A percentile compares a stretch with the other conserved stretches of the same genome.
Evolutionary conservation across 2,113 vertebrate genomes (phyloP).

Genomic region (Siniperca chuatsi): DNA sequence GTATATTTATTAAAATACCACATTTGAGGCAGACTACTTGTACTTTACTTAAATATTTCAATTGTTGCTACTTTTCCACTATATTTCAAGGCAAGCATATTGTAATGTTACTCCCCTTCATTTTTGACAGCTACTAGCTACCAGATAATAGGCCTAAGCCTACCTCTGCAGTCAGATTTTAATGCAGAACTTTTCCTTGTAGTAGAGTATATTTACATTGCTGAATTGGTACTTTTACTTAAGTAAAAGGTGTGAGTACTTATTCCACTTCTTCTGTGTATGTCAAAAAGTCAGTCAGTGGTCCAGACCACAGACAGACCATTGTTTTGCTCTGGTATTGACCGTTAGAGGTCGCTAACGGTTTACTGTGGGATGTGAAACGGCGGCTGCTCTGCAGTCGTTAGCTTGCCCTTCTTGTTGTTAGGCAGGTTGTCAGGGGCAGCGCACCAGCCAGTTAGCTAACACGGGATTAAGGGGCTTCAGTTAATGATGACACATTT

Average conservation of each 20-base stretch:
- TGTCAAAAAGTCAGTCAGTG: neutral
- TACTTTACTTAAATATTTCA: neutral
- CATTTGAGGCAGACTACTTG: neutral
- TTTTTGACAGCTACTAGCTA: neutral
- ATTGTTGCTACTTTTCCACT: neutral
- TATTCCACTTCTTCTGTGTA: neutral
- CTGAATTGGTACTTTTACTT: neutral
- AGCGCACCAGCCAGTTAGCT: constrained; percentile 36
- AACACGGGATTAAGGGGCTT: constrained; percentile 42
- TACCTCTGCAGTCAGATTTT: neutral
- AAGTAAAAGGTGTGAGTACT: neutral
- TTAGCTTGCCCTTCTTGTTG: constrained; percentile 59
- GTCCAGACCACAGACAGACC: neutral
- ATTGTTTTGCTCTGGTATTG: neutral
- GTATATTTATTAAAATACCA: neutral
- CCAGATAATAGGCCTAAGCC: too few species aligned
- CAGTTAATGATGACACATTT: constrained; percentile 49
- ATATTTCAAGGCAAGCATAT: neutral
- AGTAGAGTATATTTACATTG: neutral
- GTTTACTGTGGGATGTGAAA: neutral
- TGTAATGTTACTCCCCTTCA: neutral
- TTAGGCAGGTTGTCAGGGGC: constrained; percentile 68
- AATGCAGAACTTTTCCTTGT: neutral
- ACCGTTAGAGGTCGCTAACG: constrained; percentile 52
- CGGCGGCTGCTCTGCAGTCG: neutral